phyloP scores from a whole-genome alignment of 1,140 invertebrate species.

The Trachymyrmex cornetzi region DNA sequence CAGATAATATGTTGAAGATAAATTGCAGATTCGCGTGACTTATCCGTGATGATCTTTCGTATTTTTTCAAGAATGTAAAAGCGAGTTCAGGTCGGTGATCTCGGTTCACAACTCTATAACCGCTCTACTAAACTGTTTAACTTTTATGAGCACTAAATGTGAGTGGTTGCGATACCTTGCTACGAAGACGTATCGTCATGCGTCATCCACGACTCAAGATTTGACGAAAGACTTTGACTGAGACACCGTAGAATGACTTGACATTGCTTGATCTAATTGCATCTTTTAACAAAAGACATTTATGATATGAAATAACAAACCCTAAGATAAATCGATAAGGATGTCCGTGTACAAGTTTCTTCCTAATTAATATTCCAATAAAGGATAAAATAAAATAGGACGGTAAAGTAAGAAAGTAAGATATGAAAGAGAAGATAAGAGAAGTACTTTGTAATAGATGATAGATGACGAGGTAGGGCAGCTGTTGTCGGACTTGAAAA shows the following conservation, averaged over 20 bases:
- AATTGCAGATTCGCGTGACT: constrained; percentile 46
- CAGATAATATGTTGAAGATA: neutral
- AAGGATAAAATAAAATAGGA: constrained; percentile 33
- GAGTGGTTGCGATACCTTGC: constrained; percentile 33
- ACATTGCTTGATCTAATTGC: neutral
- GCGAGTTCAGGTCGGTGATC: neutral
- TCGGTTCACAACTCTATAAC: constrained; percentile 38
- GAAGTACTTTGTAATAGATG: neutral
- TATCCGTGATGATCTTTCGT: constrained; percentile 21
- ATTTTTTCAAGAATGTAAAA: constrained; percentile 47
- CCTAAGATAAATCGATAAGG: constrained; percentile 25
- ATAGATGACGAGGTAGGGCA: neutral
- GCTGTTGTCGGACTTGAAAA: constrained; percentile 43
- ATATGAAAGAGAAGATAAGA: neutral
- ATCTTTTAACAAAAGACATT: constrained; percentile 1
- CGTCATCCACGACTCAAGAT: constrained; percentile 1
- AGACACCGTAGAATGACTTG: neutral
- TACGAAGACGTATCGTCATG: constrained; percentile 17
- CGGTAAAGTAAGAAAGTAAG: neutral
- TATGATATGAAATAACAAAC: constrained; percentile 7
- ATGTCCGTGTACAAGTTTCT: constrained; percentile 50
- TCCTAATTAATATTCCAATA: constrained; percentile 74
- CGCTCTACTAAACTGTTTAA: constrained; percentile 12
- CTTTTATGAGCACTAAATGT: constrained; percentile 61
- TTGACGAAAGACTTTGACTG: neutral